Percentiles rank a stretch among this genome's conserved stretches.
Conservation (phyloP, 2,888 invertebrate species). For the Mechanitis messenoides region DNA sequence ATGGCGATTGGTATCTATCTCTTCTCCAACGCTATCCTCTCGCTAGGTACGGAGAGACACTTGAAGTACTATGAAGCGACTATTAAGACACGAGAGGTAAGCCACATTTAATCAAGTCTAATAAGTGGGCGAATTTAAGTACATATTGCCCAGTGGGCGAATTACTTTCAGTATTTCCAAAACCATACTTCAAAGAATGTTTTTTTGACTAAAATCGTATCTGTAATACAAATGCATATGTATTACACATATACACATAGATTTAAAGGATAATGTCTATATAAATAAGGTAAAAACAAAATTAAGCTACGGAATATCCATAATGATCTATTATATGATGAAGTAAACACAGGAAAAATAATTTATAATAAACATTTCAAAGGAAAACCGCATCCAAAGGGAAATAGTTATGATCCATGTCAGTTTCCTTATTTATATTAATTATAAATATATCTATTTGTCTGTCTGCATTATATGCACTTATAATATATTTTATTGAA, state of each 20-base stretch:
- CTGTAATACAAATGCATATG: too few species aligned
- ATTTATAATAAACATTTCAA: neutral
- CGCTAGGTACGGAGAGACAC: conserved; percentile 86
- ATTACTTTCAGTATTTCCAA: too few species aligned
- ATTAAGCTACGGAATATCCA: conserved; percentile 4
- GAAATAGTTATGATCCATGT: neutral
- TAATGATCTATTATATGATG: conserved; percentile 3
- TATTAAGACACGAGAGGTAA: conserved; percentile 83
- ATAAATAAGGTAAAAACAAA: conserved; percentile 5
- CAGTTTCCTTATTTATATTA: too few species aligned
- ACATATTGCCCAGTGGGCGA: too few species aligned
- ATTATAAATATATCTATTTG: too few species aligned
- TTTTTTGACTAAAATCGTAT: neutral
- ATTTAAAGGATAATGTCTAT: neutral
- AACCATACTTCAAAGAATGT: neutral
- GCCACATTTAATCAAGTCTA: conserved; percentile 21
- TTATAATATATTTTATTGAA: too few species aligned
- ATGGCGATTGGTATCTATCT: conserved; percentile 85
- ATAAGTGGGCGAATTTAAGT: too few species aligned
- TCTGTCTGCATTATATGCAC: too few species aligned
- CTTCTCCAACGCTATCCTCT: conserved; percentile 84
- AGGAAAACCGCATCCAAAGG: conserved; percentile 25
- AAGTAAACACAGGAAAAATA: conserved; percentile 11
- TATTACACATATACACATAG: neutral
- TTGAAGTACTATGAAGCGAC: conserved; percentile 81